A percentile compares a stretch with the other conserved stretches of the same genome.
phyloP scores from a whole-genome alignment of 2,888 invertebrate species.

The Hypercompe scribonia region DNA sequence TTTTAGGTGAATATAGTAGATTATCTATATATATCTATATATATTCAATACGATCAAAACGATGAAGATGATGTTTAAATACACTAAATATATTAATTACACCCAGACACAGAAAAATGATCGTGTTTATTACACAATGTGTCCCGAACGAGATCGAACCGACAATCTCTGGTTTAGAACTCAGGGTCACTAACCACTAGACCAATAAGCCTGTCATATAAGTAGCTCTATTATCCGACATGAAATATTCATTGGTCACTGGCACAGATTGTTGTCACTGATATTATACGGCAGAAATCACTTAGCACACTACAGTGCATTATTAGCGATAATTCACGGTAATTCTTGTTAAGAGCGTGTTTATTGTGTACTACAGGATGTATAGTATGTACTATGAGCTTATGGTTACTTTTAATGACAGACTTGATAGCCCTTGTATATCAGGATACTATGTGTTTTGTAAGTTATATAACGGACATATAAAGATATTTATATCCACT shows the following conservation, averaged over 20 bases:
- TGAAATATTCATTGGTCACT: slow-evolving; percentile 83
- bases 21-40: too few relatives aligned
- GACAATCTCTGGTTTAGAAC: too few relatives aligned
- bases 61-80: too few relatives aligned
- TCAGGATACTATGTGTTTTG: not conserved
- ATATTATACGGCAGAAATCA: slow-evolving; percentile 77
- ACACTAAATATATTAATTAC: too few relatives aligned
- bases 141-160: slow-evolving; percentile 9
- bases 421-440: slow-evolving; percentile 9
- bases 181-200: too few relatives aligned
- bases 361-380: slow-evolving; percentile 63
- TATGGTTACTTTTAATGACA: slow-evolving; percentile 10
- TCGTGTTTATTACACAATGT: too few relatives aligned
- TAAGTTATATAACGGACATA: not conserved
- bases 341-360: slow-evolving; percentile 71
- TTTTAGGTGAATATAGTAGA: too few relatives aligned
- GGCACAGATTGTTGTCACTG: slow-evolving; percentile 79
- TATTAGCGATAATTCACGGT: slow-evolving; percentile 81
- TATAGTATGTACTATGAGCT: slow-evolving; percentile 28
- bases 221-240: slow-evolving; percentile 72
- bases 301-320: slow-evolving; percentile 61
- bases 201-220: too few relatives aligned
- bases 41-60: too few relatives aligned
- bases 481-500: too few relatives aligned
- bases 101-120: too few relatives aligned